These are phyloP conservation scores for Drosophila niveifrons DNA, from an alignment of 2,888 invertebrate species.

Conservation along the genomic window DNA sequence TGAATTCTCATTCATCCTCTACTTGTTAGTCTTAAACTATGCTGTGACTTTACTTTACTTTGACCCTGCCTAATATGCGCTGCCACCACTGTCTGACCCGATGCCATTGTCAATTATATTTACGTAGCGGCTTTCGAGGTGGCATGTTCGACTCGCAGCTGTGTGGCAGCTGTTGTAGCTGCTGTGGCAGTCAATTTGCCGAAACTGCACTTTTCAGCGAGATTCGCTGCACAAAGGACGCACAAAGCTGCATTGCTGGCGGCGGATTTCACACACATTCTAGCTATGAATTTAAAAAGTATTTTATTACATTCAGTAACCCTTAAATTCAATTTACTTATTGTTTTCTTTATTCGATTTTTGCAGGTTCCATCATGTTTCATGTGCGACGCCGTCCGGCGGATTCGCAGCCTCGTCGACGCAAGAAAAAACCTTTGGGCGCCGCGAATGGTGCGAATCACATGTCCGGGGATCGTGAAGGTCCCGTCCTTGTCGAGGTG, in stretches of 20 bases:
- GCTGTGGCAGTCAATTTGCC: slow-evolving; percentile 27
- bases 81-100: slow-evolving; percentile 49
- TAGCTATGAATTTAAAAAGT: slow-evolving; percentile 42
- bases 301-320: slow-evolving; percentile 10
- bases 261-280: slow-evolving; percentile 12
- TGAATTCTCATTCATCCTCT: too few species aligned
- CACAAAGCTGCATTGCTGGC: slow-evolving; percentile 15
- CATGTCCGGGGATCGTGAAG: slow-evolving; percentile 88
- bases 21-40: too few species aligned
- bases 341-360: neutral
- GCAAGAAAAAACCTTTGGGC: slow-evolving; percentile 91
- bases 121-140: slow-evolving; percentile 25
- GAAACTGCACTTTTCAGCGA: slow-evolving; percentile 48
- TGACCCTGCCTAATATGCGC: slow-evolving; percentile 5
- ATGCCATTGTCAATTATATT: slow-evolving; percentile 35
- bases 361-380: slow-evolving; percentile 97
- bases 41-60: neutral
- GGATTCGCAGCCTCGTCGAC: slow-evolving; percentile 94
- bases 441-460: slow-evolving; percentile 86
- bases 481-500: slow-evolving; percentile 89
- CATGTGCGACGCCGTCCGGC: slow-evolving; percentile 97
- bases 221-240: slow-evolving; percentile 47
- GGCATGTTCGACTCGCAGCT: slow-evolving; percentile 19
- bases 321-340: neutral
- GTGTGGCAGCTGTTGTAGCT: slow-evolving; percentile 31